Evolutionary conservation across 2,113 vertebrate species (phyloP).

Genomic region (Halichoeres trimaculatus): DNA sequence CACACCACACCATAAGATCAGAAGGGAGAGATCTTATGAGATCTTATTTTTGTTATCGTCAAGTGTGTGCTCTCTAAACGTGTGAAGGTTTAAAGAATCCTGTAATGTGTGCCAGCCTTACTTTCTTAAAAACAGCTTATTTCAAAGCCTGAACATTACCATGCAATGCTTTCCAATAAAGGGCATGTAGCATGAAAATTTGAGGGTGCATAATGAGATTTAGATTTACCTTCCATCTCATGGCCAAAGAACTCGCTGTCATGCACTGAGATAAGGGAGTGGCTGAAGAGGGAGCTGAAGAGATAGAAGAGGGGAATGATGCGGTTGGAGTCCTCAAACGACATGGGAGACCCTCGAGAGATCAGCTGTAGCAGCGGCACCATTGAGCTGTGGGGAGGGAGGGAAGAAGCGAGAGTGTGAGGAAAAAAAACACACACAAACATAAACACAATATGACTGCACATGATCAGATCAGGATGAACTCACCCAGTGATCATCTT

Average conservation of each 20-base stretch:
- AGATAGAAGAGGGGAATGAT: constrained; percentile 99
- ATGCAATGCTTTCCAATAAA: no score
- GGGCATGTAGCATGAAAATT: no score
- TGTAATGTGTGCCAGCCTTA: no score
- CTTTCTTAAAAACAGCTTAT: no score
- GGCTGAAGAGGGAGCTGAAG: constrained; percentile 98
- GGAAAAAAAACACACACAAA: background rate
- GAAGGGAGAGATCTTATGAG: no score
- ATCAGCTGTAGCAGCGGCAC: constrained; percentile 95
- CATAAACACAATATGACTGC: background rate
- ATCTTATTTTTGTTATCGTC: no score
- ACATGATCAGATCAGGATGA: background rate
- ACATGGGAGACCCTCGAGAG: constrained; percentile 96
- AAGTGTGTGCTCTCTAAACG: no score
- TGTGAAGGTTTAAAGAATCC: no score
- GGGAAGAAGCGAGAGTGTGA: background rate
- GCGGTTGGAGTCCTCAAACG: constrained; percentile 92
- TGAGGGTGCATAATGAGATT: no score
- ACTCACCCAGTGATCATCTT: constrained; percentile 98
- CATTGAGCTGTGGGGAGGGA: constrained; percentile 86
- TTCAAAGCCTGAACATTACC: no score
- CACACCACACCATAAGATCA: no score
- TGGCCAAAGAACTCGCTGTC: constrained; percentile 98
- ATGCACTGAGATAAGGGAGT: constrained; percentile 97
- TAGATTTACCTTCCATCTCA: constrained; percentile 88